Evolutionary conservation across 1,140 invertebrate genomes (phyloP), one percentile per base, ranked within the genome.

Genomic region (Lineus longissimus): DNA sequence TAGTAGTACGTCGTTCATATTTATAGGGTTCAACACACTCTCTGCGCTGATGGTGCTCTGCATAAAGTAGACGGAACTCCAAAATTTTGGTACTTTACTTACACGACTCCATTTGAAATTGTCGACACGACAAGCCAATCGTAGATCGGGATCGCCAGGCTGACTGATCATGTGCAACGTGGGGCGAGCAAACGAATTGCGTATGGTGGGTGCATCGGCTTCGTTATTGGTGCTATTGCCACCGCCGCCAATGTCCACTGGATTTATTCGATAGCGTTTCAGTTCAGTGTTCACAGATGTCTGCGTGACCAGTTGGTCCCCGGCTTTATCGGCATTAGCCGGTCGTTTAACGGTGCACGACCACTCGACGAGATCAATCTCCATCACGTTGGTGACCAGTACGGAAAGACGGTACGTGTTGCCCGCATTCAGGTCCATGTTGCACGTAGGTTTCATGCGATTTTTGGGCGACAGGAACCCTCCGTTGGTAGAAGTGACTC

Each of bases 61-160:
- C 6, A n/a, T 51, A 51, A 51, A 51, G n/a, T 23, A 51, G n/a
- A 51, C n/a, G n/a, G 47, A 27, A 51, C 25, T 51, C 47, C 47
- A 51, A 51, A 7, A 51, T 51, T 4, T 9, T 4, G 47, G 25
- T 51, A 27, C 19, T 27, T 51, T 51, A n/a, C 4, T 51, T 6
- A 51, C 47, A 6, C n/a, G 6, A 51, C 47, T 51, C 47, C 47
- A 51, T n/a, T 51, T 51, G 25, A 51, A 51, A n/a, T 51, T 51
- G 47, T 4, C 6, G 4, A 51, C 47, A 7, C n/a, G 4, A 51
- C 47, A 51, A 51, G 19, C 47, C 4, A 51, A 4, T 6, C 4
- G 4, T n/a, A 51, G n/a, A 6, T 51, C 19, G 6, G 6, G 4
- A 51, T 51, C 47, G 4, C 25, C 47, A 9, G 47, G 47, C 6